Base-by-base conservation (phyloP, 35 echinoderm and acorn worm genomes). In the Lytechinus pictus region DNA sequence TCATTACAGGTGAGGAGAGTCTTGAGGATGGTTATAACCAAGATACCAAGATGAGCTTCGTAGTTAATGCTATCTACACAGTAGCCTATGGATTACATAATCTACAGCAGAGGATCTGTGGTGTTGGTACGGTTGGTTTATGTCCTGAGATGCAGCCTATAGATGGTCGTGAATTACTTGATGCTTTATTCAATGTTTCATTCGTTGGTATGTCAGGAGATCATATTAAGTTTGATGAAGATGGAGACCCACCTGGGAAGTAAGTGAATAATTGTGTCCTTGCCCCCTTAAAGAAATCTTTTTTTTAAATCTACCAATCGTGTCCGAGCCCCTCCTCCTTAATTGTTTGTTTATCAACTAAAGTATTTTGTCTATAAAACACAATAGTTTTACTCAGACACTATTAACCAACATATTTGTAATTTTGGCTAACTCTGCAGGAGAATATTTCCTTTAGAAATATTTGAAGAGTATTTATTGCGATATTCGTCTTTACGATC, bases 21-120 rank as follows among this genome's bases (percentile, higher is more conserved):
- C 93, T 98, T 44, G 52, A 93, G 9, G 56, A 91, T 7, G 72
- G 94, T 61, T 99, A 99, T 91, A 94, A 97, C 71, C 98, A 99
- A 55, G 98, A 99, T 54, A 98, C 98, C 5, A 99, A 99, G 86
- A 99, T 99, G 98, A 97, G 98, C 52, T 99, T 96, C n/a, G 95
- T 99, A 9, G 96, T 99, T 54, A 97, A 99, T 55, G 98, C 98
- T 7, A 99, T 99, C 91, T 98, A 99, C 91, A 96, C 98, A 1
- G 90, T 99, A 19, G 98, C 98, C 21, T 95, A 99, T 58, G 98
- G 97, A 9, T 91, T 99, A 7, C 96, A 99, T 72, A 79, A 96
- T 54, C 97, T 99, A 71, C 94, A 98, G 21, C 88, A 89, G 27
- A 56, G 94, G 12, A 24, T 98, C 28, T 99, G 98, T 57, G 94